Evolutionary conservation across 2,113 vertebrate species (phyloP), one percentile per base, ranked within the genome.

Genomic region (Calypte anna): DNA sequence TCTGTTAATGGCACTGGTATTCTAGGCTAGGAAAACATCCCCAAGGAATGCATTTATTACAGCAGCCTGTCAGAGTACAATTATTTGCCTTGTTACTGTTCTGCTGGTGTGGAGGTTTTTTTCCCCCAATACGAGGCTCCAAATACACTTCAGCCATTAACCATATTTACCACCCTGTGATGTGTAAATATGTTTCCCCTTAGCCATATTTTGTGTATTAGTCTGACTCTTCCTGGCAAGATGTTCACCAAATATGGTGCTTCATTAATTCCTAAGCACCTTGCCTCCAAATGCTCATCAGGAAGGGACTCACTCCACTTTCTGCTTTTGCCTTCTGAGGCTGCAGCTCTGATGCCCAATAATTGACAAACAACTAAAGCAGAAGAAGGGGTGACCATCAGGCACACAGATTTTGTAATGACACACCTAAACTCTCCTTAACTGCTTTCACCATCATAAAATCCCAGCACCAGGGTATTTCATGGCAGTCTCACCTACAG

Each of bases 201-300:
- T 36, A 77, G 80, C 86, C 95, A 93, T 90, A 87, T 90, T 96
- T 95, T 88, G 90, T 94, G 85, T 92, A 82, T 87, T 51, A 88
- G 55, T 53, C 88, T 76, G 69, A 66, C 80, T 95, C 94, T 89
- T 90, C 91, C 74, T 94, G 90, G 74, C 95, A 97, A 94, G 82
- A 94, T 90, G 92, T 86, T 97, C 93, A 94, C 79, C 82, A 94
- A 94, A 93, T 94, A 81, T 44, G 75, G 88, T 0, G 2, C 54
- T 79, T 83, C 40, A 81, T 82, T 88, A 85, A 95, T 69, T 67
- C 58, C 91, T 25, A 31, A 95, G 84, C 70, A 92, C 88, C 90
- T 53, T 92, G 83, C 81, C 61, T 86, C 58, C 68, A 59, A 93
- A 91, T 1, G 1, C 8, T 78, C 46, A 67, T 28, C 27, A 81